These are phyloP conservation scores for Apis laboriosa DNA, from an alignment of 1,140 invertebrate genomes.

Conservation along the genomic window DNA sequence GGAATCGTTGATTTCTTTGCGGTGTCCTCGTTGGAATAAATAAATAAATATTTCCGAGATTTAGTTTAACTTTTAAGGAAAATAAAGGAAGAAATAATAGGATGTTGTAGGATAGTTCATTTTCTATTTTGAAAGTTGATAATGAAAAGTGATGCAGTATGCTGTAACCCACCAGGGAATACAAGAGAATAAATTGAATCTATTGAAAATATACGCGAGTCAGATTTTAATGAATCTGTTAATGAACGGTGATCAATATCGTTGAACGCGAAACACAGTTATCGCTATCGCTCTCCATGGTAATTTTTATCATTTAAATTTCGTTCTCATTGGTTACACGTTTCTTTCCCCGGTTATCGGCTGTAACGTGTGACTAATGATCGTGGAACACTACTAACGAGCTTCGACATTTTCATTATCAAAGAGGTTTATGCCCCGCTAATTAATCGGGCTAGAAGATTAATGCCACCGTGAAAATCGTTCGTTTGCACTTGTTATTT, in stretches of 20 bases:
- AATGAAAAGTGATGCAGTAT: background rate
- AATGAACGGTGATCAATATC: conserved; percentile 31
- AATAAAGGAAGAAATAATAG: too few species aligned
- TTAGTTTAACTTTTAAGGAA: too few species aligned
- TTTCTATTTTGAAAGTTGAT: too few species aligned
- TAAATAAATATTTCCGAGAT: too few species aligned
- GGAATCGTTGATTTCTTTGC: too few species aligned
- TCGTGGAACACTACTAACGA: conserved; percentile 31
- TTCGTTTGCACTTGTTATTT: conserved; percentile 30
- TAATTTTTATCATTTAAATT: conserved; percentile 23
- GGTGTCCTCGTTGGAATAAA: too few species aligned
- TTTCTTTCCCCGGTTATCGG: background rate
- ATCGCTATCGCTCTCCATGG: background rate
- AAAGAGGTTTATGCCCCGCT: conserved; percentile 6
- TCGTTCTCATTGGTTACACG: background rate
- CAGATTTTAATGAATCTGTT: conserved; percentile 28
- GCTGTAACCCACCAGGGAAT: conserved; percentile 19
- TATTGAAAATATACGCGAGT: conserved; percentile 9
- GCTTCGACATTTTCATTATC: conserved; percentile 40
- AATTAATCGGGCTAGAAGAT: conserved; percentile 23
- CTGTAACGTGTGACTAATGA: conserved; percentile 6
- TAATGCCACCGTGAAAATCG: conserved; percentile 26
- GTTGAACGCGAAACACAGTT: background rate
- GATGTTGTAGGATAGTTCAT: too few species aligned
- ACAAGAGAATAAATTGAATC: conserved; percentile 14